These are phyloP conservation scores for Myioborus melanocephalus DNA, from an alignment of 2,797 vertebrate species.

Conservation along the genomic window DNA sequence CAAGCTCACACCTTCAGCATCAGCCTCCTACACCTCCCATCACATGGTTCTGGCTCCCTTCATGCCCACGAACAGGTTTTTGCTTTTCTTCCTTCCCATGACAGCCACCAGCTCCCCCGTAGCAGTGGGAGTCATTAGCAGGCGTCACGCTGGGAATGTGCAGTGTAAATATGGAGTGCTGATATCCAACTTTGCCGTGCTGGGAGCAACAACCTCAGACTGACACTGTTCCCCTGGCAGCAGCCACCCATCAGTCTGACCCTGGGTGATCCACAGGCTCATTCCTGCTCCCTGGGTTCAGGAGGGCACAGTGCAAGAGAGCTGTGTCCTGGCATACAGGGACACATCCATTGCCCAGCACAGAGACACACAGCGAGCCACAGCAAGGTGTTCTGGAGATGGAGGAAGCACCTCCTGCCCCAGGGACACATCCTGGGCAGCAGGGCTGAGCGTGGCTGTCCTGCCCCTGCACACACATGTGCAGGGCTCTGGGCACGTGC, in stretches of 20 bases:
- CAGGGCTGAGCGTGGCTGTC: background rate
- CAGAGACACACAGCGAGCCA: rapidly evolving
- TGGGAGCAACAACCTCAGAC: background rate
- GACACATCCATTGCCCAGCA: background rate
- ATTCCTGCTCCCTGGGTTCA: background rate
- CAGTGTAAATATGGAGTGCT: background rate
- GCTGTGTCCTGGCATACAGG: rapidly evolving
- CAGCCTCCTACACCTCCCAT: background rate
- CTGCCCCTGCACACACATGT: background rate
- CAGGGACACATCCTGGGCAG: rapidly evolving
- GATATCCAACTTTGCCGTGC: rapidly evolving
- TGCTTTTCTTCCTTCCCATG: background rate
- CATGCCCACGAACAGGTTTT: background rate
- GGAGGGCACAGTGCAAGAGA: background rate
- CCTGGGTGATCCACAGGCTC: background rate
- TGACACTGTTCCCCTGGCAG: rapidly evolving
- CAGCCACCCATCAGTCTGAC: background rate
- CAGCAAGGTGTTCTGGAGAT: background rate
- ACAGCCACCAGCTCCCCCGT: background rate
- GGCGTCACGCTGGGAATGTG: background rate
- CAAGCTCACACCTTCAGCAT: background rate
- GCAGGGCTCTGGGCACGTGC: background rate
- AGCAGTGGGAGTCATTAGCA: constrained; percentile 6
- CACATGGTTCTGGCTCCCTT: background rate
- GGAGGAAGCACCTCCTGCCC: background rate